A percentile compares a stretch with the other conserved stretches of the same genome.
phyloP scores from a whole-genome alignment of 2,797 vertebrate genomes.

The Phoebastria nigripes region DNA sequence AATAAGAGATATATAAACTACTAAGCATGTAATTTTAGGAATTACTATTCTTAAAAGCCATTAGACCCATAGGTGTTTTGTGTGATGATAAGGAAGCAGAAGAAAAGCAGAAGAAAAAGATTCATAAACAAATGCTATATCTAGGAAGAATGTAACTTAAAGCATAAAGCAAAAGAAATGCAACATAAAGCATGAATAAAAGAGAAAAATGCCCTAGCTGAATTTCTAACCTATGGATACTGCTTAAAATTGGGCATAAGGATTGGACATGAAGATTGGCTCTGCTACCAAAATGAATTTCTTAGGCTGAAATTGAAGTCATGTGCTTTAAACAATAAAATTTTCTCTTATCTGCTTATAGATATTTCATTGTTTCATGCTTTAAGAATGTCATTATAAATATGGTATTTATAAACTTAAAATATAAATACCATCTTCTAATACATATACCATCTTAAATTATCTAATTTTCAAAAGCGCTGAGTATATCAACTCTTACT shows the following conservation, averaged over 20 bases:
- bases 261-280: not conserved
- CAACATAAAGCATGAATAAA: not conserved
- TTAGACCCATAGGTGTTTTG: not conserved
- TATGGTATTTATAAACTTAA: not conserved
- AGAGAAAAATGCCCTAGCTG: not conserved
- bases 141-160: not conserved
- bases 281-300: not conserved
- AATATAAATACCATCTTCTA: not conserved
- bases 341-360: not conserved
- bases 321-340: not conserved
- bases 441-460: not conserved
- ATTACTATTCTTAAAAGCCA: constrained; percentile 24
- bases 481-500: not conserved
- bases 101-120: not conserved
- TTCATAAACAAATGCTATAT: not conserved
- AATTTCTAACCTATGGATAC: not conserved
- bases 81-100: not conserved
- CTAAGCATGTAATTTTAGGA: constrained; percentile 14
- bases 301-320: not conserved
- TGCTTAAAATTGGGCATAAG: not conserved
- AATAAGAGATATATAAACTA: constrained; percentile 19
- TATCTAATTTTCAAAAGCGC: not conserved
- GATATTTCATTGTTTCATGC: not conserved
- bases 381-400: not conserved
- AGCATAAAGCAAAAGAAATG: not conserved